A percentile compares a stretch with the other conserved stretches of the same genome.
Conservation (phyloP, 2,797 vertebrate genomes). For the Salmo trutta region DNA sequence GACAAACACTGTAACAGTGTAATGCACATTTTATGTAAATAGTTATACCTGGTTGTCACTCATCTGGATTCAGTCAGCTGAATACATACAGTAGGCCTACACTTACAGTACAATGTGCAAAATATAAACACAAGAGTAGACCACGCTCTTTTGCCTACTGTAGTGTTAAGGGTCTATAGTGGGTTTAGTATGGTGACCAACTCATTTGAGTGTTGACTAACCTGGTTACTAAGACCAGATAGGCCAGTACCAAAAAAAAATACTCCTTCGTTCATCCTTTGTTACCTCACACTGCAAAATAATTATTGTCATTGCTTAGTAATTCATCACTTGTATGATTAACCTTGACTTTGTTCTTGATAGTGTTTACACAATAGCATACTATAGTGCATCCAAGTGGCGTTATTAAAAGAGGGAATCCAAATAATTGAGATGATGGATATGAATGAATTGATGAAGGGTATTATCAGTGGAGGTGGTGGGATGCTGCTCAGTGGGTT, state of each 20-base stretch:
- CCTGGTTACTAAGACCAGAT: background rate
- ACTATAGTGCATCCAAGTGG: background rate
- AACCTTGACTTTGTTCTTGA: slow-evolving; percentile 6
- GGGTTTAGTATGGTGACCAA: background rate
- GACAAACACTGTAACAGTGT: background rate
- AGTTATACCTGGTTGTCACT: background rate
- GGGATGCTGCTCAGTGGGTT: slow-evolving; percentile 59
- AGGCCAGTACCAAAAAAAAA: background rate
- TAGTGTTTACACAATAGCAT: background rate
- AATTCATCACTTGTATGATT: background rate
- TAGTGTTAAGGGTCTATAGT: background rate
- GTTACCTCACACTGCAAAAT: background rate
- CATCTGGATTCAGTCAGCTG: background rate
- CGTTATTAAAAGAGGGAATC: background rate
- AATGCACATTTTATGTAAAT: slow-evolving; percentile 1
- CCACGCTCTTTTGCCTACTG: background rate
- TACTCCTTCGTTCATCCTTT: background rate
- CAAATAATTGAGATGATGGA: slow-evolving; percentile 38
- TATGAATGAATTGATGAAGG: slow-evolving; percentile 51
- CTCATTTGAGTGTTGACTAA: background rate
- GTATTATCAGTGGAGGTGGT: slow-evolving; percentile 43
- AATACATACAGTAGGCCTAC: background rate
- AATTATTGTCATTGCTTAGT: background rate
- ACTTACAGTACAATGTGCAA: background rate
- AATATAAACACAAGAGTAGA: background rate